phyloP scores from a whole-genome alignment of 1,140 invertebrate genomes.

The Trinorchestia longiramus region DNA sequence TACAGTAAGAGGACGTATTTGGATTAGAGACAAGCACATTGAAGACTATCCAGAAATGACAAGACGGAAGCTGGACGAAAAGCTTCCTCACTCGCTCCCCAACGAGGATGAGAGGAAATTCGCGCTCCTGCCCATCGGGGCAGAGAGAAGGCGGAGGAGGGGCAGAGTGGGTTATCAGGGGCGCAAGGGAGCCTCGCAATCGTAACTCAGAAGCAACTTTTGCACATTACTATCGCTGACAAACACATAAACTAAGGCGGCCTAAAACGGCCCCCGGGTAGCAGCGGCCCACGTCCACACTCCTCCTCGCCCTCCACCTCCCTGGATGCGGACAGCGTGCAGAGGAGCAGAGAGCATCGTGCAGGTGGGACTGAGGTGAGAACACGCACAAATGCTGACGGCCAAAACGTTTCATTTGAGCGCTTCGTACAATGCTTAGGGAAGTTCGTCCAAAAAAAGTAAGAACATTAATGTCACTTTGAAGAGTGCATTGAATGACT shows the following conservation, averaged over 20 bases:
- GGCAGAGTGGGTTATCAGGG: background rate
- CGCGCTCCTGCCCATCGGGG: background rate
- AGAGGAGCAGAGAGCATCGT: background rate
- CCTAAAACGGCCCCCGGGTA: conserved; percentile 42
- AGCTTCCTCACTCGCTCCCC: background rate
- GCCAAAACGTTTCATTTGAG: background rate
- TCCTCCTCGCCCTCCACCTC: background rate
- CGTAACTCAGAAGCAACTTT: conserved; percentile 55
- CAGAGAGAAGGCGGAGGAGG: background rate
- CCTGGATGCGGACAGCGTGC: background rate
- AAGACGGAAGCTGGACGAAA: conserved; percentile 24
- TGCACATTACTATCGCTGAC: conserved; percentile 54
- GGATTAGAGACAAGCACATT: background rate
- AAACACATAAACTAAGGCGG: conserved; percentile 54
- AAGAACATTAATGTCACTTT: background rate
- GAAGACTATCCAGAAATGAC: background rate
- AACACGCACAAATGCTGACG: too few relatives aligned
- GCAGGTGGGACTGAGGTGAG: background rate
- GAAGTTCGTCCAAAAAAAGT: background rate
- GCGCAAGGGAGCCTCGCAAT: conserved; percentile 39
- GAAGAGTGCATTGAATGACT: background rate
- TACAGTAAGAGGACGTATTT: background rate
- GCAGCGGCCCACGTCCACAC: conserved; percentile 17
- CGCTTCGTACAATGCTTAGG: background rate
- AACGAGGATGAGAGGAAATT: conserved; percentile 41